phyloP scores from a whole-genome alignment of 2,113 vertebrate genomes.

The Albula goreensis region DNA sequence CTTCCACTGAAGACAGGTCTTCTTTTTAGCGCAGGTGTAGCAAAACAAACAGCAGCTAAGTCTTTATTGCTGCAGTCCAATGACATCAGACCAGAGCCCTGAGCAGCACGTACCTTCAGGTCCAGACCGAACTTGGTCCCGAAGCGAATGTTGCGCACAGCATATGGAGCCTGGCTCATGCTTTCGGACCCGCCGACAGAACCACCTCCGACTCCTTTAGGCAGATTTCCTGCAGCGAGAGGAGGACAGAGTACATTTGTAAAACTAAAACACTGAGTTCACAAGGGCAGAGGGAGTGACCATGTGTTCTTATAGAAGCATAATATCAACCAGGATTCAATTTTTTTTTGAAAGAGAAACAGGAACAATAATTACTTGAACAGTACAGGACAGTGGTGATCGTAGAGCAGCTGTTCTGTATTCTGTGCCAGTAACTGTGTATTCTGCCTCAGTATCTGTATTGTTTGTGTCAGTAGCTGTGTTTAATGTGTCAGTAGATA shows the following conservation, averaged over 20 bases:
- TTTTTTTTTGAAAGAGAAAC: neutral
- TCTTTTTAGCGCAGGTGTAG: neutral
- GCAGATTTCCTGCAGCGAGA: constrained; percentile 83
- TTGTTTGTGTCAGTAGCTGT: no score
- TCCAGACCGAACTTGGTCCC: constrained; percentile 87
- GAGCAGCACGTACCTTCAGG: constrained; percentile 75
- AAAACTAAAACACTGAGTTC: neutral
- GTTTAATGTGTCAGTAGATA: no score
- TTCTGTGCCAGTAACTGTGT: no score
- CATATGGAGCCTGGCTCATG: constrained; percentile 91
- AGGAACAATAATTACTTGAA: neutral
- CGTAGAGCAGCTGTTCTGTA: no score
- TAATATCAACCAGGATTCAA: no score
- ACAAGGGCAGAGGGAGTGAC: no score
- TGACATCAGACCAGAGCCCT: no score
- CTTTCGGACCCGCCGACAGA: constrained; percentile 87
- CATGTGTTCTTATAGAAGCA: no score
- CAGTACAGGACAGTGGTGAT: no score
- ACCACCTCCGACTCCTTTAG: constrained; percentile 88
- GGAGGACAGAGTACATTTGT: neutral
- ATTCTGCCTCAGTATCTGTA: no score
- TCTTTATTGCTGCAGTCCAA: no score
- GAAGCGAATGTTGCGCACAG: constrained; percentile 85
- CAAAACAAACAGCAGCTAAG: neutral
- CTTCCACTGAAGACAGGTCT: no score